Conservation (phyloP, 2,797 vertebrate species). For the Siniperca undulata region DNA sequence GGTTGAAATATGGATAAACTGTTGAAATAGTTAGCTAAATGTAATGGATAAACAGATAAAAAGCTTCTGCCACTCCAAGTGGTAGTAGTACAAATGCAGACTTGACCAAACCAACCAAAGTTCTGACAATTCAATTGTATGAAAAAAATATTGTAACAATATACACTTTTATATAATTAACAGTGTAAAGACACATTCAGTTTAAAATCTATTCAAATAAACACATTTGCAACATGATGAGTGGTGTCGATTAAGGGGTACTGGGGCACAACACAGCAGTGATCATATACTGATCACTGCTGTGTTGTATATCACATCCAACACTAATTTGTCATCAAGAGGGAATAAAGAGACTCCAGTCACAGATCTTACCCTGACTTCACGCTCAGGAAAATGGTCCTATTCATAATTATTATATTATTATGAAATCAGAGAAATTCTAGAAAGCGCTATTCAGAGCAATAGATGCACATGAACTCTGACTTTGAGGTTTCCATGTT, state of each 20-base stretch:
- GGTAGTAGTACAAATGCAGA: not conserved
- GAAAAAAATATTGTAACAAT: not conserved
- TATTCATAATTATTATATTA: not conserved
- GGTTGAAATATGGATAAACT: not conserved
- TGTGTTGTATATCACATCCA: no score
- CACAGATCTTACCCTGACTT: no score
- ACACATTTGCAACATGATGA: not conserved
- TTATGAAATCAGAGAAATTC: slow-evolving; percentile 21
- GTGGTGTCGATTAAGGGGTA: not conserved
- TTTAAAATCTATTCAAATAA: no score
- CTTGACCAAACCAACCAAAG: not conserved
- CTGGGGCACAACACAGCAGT: not conserved
- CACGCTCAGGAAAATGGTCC: not conserved
- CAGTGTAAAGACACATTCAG: not conserved
- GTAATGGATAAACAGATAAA: no score
- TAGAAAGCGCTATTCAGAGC: not conserved
- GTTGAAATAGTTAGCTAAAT: not conserved
- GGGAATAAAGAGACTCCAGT: no score
- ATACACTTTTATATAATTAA: not conserved
- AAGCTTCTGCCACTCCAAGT: not conserved
- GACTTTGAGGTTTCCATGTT: not conserved
- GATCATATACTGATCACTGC: not conserved
- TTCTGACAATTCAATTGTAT: not conserved
- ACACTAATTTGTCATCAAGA: no score
- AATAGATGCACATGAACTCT: not conserved